A percentile compares a stretch with the other conserved stretches of the same genome.
phyloP scores from a whole-genome alignment of 2,113 vertebrate genomes.

The Lophura nycthemera region DNA sequence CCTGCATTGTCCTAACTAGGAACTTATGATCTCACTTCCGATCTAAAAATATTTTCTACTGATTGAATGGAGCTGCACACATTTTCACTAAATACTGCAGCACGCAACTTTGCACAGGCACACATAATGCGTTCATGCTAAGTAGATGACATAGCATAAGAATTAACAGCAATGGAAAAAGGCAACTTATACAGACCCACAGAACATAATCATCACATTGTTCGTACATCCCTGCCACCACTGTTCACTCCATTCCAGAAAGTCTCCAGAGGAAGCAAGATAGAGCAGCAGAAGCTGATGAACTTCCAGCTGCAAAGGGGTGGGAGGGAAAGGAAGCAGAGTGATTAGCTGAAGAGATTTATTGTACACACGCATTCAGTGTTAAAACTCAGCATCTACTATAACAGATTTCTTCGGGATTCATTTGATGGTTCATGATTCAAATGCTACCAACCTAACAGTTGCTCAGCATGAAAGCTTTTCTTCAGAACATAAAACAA shows the following conservation, averaged over 20 bases:
- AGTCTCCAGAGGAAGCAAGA: conserved; percentile 37
- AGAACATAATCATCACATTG: conserved; percentile 35
- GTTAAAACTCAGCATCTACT: conserved; percentile 37
- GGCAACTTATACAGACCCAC: conserved; percentile 3
- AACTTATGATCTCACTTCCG: neutral
- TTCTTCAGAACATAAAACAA: conserved; percentile 39
- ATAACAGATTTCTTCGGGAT: conserved; percentile 37
- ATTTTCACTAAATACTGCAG: neutral
- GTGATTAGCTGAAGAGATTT: neutral
- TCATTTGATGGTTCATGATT: conserved; percentile 36
- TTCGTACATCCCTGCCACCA: conserved; percentile 26
- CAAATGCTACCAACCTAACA: conserved; percentile 38
- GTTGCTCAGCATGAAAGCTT: conserved; percentile 50
- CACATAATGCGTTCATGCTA: neutral
- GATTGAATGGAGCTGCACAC: neutral
- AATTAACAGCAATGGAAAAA: conserved; percentile 44
- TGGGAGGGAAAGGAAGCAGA: conserved; percentile 25
- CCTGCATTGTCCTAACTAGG: neutral
- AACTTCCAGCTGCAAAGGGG: conserved; percentile 43
- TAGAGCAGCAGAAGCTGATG: conserved; percentile 16
- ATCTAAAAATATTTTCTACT: neutral
- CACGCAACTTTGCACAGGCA: neutral
- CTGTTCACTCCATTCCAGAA: conserved; percentile 14
- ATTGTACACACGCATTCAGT: conserved; percentile 15
- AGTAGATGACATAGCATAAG: conserved; percentile 23